Percentiles rank a stretch among this genome's conserved stretches.
Conservation (phyloP, 1,140 invertebrate species). For the Drosophila kanapiae region DNA sequence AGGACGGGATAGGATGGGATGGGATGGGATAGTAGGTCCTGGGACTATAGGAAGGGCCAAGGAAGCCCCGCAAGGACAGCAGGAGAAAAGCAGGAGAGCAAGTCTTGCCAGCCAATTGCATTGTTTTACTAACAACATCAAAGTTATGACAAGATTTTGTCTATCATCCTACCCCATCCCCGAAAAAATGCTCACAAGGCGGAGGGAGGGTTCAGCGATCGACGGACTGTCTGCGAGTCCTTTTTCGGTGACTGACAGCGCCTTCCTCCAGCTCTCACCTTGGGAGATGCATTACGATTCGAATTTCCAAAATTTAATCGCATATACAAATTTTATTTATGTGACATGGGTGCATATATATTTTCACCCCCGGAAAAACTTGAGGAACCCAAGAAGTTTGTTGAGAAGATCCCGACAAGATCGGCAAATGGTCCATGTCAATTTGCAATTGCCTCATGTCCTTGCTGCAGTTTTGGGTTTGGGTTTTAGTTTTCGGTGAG, state of each 20-base stretch:
- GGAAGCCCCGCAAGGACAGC: constrained; percentile 34
- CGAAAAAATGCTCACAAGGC: constrained; percentile 11
- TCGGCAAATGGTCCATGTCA: constrained; percentile 75
- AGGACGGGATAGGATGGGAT: constrained; percentile 44
- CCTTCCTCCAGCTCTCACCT: constrained; percentile 32
- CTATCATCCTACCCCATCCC: constrained; percentile 64
- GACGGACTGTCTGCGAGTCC: constrained; percentile 44
- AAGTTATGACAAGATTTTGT: constrained; percentile 85
- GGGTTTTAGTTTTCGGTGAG: constrained; percentile 18
- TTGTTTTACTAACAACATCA: constrained; percentile 84
- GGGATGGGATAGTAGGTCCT: constrained; percentile 8
- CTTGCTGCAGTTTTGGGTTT: constrained; percentile 29
- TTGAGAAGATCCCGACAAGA: constrained; percentile 4
- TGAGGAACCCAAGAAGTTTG: constrained; percentile 35
- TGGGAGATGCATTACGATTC: constrained; percentile 75
- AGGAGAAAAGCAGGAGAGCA: constrained; percentile 29
- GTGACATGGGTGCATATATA: constrained; percentile 69
- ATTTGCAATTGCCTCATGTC: constrained; percentile 51
- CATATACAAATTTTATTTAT: constrained; percentile 84
- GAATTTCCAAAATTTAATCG: constrained; percentile 82
- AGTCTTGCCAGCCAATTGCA: constrained; percentile 59
- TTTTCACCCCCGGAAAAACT: constrained; percentile 44
- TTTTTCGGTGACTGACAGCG: constrained; percentile 60
- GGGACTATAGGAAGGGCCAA: constrained; percentile 43
- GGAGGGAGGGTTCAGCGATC: constrained; percentile 51